Evolutionary conservation across 2,797 vertebrate species (phyloP).

Genomic region (Semaprochilodus insignis): DNA sequence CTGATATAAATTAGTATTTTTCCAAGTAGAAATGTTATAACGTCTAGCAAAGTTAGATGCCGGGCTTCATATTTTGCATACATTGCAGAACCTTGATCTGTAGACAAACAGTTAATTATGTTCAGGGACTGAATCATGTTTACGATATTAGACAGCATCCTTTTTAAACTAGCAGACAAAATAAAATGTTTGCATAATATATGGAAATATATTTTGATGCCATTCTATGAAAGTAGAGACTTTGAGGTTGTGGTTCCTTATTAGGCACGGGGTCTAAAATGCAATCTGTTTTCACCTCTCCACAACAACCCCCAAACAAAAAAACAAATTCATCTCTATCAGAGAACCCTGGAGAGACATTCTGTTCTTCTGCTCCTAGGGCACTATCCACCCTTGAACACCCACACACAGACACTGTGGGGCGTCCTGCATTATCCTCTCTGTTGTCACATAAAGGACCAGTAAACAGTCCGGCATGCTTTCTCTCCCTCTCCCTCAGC

Average conservation of each 20-base stretch:
- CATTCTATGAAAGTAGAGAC: neutral
- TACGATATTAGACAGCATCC: neutral
- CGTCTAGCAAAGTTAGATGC: neutral
- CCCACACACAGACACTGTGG: constrained; percentile 28
- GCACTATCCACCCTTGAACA: constrained; percentile 44
- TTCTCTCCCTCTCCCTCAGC: neutral
- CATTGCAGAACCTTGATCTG: neutral
- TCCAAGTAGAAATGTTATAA: neutral
- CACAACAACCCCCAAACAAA: neutral
- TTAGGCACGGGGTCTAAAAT: constrained; percentile 47
- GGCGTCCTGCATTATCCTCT: constrained; percentile 31
- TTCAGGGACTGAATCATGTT: neutral
- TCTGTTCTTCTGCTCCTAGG: constrained; percentile 56
- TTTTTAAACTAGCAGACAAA: neutral
- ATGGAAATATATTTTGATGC: constrained; percentile 19
- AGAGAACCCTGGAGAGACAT: constrained; percentile 41
- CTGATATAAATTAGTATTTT: neutral
- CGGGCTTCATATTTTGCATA: neutral
- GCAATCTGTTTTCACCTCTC: constrained; percentile 45
- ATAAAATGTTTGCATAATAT: neutral
- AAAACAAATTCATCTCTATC: constrained; percentile 15
- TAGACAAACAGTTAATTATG: neutral
- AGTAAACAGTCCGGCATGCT: constrained; percentile 19
- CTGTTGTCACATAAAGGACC: constrained; percentile 34
- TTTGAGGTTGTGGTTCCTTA: constrained; percentile 26